Evolutionary conservation across 2,888 invertebrate species (phyloP).

Genomic region (Nemurella pictetii): DNA sequence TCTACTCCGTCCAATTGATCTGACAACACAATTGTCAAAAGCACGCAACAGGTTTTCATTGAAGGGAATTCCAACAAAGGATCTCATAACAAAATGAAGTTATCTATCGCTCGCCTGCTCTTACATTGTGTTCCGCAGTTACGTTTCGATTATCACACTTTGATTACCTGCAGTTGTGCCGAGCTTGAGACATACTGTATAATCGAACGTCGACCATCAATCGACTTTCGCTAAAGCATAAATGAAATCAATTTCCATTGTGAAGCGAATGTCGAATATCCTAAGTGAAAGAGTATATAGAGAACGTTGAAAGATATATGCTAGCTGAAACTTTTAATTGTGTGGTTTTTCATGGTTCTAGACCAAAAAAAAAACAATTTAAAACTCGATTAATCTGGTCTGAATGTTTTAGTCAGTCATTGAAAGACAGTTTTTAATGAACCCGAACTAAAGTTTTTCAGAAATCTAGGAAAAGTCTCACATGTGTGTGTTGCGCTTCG

Average conservation of each 20-base stretch:
- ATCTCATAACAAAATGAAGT: neutral
- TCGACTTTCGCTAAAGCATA: neutral
- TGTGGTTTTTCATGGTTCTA: neutral
- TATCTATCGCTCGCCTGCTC: neutral
- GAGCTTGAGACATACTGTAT: neutral
- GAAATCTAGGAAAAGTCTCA: neutral
- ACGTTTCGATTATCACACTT: neutral
- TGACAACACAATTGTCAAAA: neutral
- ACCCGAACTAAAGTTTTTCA: neutral
- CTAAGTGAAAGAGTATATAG: neutral
- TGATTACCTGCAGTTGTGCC: neutral
- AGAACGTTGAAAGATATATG: neutral
- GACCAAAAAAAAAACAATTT: neutral
- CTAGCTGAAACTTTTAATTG: neutral
- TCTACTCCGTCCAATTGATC: neutral
- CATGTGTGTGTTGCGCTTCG: neutral
- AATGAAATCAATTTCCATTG: neutral
- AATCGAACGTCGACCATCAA: neutral
- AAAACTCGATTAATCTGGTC: neutral
- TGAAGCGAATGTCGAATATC: neutral
- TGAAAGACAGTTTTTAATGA: neutral
- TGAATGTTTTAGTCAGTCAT: neutral
- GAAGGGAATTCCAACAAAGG: neutral
- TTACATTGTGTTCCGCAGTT: too few species aligned
- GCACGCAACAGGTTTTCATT: neutral